Percentiles rank a stretch among this genome's conserved stretches.
Conservation (phyloP, 2,113 vertebrate genomes). For the Hirundichthys speculiger region DNA sequence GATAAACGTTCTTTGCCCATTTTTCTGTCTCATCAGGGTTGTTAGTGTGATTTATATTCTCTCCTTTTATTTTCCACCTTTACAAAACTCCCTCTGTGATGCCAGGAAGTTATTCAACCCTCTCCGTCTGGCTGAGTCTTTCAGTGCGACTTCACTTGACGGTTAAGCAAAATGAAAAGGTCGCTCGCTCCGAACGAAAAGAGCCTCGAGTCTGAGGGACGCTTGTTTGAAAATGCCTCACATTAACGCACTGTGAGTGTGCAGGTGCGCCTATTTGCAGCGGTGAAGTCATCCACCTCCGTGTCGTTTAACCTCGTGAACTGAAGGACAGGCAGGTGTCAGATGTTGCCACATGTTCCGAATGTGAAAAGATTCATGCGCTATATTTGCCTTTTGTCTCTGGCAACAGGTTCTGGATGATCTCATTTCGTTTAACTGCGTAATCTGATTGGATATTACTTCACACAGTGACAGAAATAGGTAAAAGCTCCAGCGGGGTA, state of each 20-base stretch:
- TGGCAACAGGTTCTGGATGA: slow-evolving; percentile 32
- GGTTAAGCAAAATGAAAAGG: neutral
- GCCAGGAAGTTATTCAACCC: neutral
- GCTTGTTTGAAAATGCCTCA: neutral
- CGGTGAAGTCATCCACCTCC: neutral
- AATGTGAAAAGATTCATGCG: neutral
- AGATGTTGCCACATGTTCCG: slow-evolving; percentile 32
- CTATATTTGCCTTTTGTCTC: slow-evolving; percentile 39
- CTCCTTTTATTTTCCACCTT: no score
- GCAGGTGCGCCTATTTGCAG: slow-evolving; percentile 7
- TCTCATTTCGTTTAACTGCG: slow-evolving; percentile 38
- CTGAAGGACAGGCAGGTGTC: slow-evolving; percentile 20
- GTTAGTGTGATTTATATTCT: neutral
- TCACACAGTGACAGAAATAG: slow-evolving; percentile 3
- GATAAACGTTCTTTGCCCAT: neutral
- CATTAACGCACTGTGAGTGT: neutral
- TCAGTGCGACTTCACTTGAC: neutral
- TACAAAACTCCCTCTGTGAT: neutral
- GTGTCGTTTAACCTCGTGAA: slow-evolving; percentile 28
- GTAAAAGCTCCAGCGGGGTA: neutral
- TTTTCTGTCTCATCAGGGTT: neutral
- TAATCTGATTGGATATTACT: slow-evolving; percentile 3
- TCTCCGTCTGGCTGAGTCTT: neutral
- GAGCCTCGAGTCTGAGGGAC: neutral
- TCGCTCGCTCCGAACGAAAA: neutral